Evolutionary conservation across 2,113 vertebrate genomes (phyloP).

Genomic region (Bufo gargarizans): DNA sequence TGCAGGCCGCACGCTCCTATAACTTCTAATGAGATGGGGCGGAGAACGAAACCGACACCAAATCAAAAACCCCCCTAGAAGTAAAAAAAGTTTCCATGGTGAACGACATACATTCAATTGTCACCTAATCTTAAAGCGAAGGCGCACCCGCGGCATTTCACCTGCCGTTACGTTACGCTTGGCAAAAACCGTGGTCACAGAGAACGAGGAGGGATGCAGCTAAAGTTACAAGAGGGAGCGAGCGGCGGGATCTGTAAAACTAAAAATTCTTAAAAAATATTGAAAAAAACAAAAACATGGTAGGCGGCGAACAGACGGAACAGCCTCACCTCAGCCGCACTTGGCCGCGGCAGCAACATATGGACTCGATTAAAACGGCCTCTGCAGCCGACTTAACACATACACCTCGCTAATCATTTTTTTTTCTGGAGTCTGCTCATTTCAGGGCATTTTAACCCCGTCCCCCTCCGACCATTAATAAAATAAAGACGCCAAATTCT

Average conservation of each 20-base stretch:
- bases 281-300: not conserved
- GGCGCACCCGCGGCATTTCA: not conserved
- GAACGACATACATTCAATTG: not conserved
- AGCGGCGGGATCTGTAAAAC: not conserved
- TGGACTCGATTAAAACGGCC: constrained; percentile 6
- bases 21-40: not conserved
- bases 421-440: not conserved
- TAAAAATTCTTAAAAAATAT: not conserved
- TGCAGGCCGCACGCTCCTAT: not conserved
- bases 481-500: not conserved
- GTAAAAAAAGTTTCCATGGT: not conserved
- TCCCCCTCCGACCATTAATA: not conserved
- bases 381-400: constrained; percentile 13
- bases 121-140: not conserved
- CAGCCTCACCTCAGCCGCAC: not conserved
- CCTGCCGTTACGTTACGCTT: not conserved
- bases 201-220: not conserved
- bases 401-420: not conserved
- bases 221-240: not conserved
- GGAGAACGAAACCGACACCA: not conserved
- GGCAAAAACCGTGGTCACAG: not conserved
- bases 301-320: not conserved
- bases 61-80: not conserved
- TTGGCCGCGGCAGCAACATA: not conserved
- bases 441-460: not conserved